Conservation (phyloP, 1,140 invertebrate species). For the Himalopsyche phryganea region DNA sequence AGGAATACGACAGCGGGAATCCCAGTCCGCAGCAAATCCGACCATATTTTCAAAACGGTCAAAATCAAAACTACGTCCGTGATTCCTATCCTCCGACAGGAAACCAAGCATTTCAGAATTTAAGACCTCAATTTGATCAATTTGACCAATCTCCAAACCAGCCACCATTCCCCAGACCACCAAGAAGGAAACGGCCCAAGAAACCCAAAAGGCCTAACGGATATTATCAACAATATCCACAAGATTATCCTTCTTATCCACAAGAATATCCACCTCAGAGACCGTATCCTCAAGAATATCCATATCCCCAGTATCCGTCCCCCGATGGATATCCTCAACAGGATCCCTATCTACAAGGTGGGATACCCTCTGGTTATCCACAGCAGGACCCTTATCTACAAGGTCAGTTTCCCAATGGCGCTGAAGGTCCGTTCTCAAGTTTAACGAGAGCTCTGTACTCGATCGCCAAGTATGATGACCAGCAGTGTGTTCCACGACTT, state of each 20-base stretch:
- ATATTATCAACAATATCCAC: conserved; percentile 8
- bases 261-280: neutral
- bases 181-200: conserved; percentile 14
- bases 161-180: conserved; percentile 13
- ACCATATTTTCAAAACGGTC: conserved; percentile 1
- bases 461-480: conserved; percentile 70
- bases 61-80: conserved; percentile 2
- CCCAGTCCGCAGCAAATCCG: neutral
- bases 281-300: neutral
- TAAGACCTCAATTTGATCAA: conserved; percentile 2
- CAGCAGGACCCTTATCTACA: conserved; percentile 6
- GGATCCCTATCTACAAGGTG: conserved; percentile 8
- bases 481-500: conserved; percentile 71
- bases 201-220: conserved; percentile 14
- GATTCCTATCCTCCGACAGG: neutral
- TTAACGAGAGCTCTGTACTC: conserved; percentile 61
- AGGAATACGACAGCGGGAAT: neutral
- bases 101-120: conserved; percentile 1
- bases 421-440: conserved; percentile 20
- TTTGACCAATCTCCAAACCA: neutral
- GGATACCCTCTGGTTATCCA: neutral
- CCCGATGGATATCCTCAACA: neutral
- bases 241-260: conserved; percentile 11
- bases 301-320: conserved; percentile 1
- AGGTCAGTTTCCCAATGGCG: conserved; percentile 1